Evolutionary conservation across 2,888 invertebrate genomes (phyloP).

Genomic region (Dynastes tityus): DNA sequence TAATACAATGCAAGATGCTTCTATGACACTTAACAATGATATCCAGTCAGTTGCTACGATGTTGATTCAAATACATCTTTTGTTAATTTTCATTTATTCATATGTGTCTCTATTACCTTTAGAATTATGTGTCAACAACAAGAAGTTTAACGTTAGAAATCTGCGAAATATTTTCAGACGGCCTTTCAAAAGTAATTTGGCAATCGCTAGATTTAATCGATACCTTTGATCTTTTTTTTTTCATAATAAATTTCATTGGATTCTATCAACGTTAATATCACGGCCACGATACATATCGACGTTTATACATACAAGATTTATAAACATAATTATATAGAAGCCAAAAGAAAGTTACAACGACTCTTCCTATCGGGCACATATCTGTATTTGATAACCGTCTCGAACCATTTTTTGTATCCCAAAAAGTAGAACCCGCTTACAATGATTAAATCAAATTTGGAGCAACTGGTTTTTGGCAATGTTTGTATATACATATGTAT

Average conservation of each 20-base stretch:
- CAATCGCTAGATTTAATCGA: background rate
- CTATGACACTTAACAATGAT: too few relatives aligned
- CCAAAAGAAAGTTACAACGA: constrained; percentile 35
- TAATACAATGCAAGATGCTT: too few relatives aligned
- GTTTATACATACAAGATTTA: constrained; percentile 16
- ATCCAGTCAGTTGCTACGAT: too few relatives aligned
- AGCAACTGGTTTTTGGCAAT: constrained; percentile 32
- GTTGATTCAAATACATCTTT: too few relatives aligned
- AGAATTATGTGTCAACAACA: background rate
- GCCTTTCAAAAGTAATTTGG: constrained; percentile 12
- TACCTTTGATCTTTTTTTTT: constrained; percentile 4
- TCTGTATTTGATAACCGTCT: constrained; percentile 32
- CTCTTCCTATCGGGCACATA: constrained; percentile 22
- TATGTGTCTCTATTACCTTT: too few relatives aligned
- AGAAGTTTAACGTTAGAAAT: background rate
- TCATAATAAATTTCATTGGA: background rate
- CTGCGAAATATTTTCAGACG: background rate
- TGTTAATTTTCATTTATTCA: too few relatives aligned
- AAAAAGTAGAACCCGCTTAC: constrained; percentile 41
- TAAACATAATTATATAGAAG: constrained; percentile 40
- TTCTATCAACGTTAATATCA: background rate
- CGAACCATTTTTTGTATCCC: constrained; percentile 30
- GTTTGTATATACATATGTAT: background rate
- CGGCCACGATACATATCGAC: background rate
- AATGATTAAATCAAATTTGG: constrained; percentile 37